Percentiles rank a stretch among this genome's conserved stretches.
Conservation (phyloP, 2,888 invertebrate species). For the Eupithecia exiguata region DNA sequence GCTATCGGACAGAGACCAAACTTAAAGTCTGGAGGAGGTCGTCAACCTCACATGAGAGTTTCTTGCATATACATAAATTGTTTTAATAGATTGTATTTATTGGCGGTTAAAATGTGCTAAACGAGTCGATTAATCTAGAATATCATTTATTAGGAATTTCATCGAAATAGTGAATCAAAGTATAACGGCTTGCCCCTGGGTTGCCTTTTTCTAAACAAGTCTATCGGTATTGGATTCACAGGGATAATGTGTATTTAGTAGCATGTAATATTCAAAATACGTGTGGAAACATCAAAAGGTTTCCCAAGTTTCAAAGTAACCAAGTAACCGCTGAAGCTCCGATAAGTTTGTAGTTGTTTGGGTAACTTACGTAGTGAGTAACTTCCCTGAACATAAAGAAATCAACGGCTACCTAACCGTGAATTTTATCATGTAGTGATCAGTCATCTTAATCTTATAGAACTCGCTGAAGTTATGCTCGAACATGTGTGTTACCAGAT, state of each 20-base stretch:
- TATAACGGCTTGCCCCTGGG: background rate
- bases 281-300: slow-evolving; percentile 6
- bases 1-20: too few relatives aligned
- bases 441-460: background rate
- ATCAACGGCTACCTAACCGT: background rate
- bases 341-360: slow-evolving; percentile 3
- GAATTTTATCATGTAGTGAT: background rate
- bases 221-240: background rate
- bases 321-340: background rate
- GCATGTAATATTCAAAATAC: background rate
- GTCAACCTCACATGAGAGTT: too few relatives aligned
- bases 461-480: background rate
- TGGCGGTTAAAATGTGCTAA: too few relatives aligned
- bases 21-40: too few relatives aligned
- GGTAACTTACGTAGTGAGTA: background rate
- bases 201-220: background rate
- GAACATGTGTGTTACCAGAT: background rate
- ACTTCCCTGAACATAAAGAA: background rate
- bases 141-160: too few relatives aligned
- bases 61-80: too few relatives aligned
- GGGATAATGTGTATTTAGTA: background rate
- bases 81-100: too few relatives aligned
- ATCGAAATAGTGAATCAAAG: too few relatives aligned
- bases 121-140: too few relatives aligned
- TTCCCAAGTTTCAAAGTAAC: slow-evolving; percentile 1